Evolutionary conservation across 2,113 vertebrate genomes (phyloP), one percentile per base, ranked within the genome.

Genomic region (Willisornis vidua): DNA sequence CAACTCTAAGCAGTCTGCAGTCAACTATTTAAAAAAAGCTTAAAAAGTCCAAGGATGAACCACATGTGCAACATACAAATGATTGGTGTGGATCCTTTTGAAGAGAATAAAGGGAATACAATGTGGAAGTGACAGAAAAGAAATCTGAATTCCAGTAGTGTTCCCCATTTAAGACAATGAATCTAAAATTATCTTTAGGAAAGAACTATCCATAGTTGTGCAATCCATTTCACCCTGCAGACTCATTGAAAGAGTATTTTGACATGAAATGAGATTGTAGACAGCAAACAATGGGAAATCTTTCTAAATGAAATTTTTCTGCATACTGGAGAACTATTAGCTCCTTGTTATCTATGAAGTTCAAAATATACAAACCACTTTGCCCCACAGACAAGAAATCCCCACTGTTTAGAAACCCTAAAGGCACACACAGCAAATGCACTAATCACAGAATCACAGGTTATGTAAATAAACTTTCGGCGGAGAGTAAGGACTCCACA

Each of bases 321-420:
- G 39, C 78, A 48, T 43, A 19, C 3, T 0, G 0, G 15, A 81
- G 23, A 49, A 8, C 1, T 19, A 6, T 54, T 57, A 61, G 2
- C 13, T 67, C 33, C 12, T 45, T 35, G 7, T 45, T 65, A 45
- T 23, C 25, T 15, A 2, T 15, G 12, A 59, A 49, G 12, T 66
- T 82, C 33, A 43, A 59, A 48, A 31, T 16, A 7, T 12, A 3
- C 11, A 45, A 66, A 24, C 2, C 8, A 12, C 22, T 82, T 89
- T 72, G 10, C 19, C 1, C 2, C 12, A 25, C 12, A 67, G 45
- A 26, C 4, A n/a, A 48, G 19, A n/a, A 14, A 35, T 12, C 16
- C 6, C 4, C n/a, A 22, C 41, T 55, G 2, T 24, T 51, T 6
- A 57, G 39, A 55, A 93, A 48, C 3, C 3, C 17, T 37, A n/a